Evolutionary conservation across 2,113 vertebrate species (phyloP), one percentile per base, ranked within the genome.

Genomic region (Corythaeola cristata): DNA sequence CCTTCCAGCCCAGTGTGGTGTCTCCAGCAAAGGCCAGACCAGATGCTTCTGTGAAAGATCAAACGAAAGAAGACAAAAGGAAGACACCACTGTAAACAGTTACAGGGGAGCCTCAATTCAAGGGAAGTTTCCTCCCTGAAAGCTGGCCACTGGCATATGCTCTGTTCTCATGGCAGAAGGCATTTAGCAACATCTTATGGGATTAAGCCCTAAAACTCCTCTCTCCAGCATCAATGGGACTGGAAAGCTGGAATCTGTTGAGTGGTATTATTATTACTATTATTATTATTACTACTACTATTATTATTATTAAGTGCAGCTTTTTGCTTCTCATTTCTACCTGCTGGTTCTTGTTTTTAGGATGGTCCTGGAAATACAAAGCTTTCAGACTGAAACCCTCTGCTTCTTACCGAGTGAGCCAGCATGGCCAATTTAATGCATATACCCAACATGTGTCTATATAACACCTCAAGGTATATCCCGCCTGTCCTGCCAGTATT

Each of bases 1-100:
- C 88, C 90, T 94, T 93, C 82, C 72, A 96, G 88, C 94, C 69
- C 90, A 85, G 83, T 91, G 87, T 97, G 89, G 73, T 91, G 77
- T 97, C 84, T 87, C 85, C 62, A 92, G 89, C 84, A 95, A 93
- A 93, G 89, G 60, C 90, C 90, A 60, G 69, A 92, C n/a, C 96
- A 96, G 95, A 96, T 95, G 94, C 95, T 92, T 91, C 91, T 91
- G 86, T 72, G 89, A 95, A 92, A 97, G 95, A 97, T 96, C 94
- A 97, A 97, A 97, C 41, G 1, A 66, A 93, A 37, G 74, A 87
- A 41, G 89, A 94, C 94, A 97, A 97, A 97, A 92, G 96, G 84
- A 97, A 93, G 66, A 92, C 74, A 87, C 66, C 81, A 92, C 83
- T 97, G 95, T 96, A 96, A 97, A 92, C 92, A 92, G 89, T 88